Percentiles rank a stretch among this genome's conserved stretches.
These are phyloP conservation scores for Charaxes varanes DNA, from an alignment of 1,140 invertebrate genomes.

Conservation along the genomic window DNA sequence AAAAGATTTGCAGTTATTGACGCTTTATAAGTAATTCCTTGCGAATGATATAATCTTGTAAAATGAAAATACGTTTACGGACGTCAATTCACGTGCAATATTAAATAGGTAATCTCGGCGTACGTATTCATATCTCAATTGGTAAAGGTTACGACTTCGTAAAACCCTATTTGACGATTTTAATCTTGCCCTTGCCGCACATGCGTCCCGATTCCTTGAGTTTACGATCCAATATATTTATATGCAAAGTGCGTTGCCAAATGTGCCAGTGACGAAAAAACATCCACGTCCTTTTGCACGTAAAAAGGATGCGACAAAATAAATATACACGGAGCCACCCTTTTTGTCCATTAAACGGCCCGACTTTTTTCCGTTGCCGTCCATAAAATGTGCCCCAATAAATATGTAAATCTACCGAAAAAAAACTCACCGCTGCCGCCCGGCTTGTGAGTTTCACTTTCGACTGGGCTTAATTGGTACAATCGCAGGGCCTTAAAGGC, in stretches of 20 bases:
- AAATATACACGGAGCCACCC: slow-evolving; percentile 70
- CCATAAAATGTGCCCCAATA: slow-evolving; percentile 73
- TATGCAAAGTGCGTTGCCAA: slow-evolving; percentile 71
- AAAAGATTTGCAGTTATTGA: no score
- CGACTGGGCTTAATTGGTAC: slow-evolving; percentile 59
- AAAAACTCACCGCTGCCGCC: slow-evolving; percentile 42
- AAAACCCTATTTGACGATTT: slow-evolving; percentile 55
- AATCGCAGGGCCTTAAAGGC: slow-evolving; percentile 47
- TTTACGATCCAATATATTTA: slow-evolving; percentile 73
- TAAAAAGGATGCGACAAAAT: slow-evolving; percentile 73
- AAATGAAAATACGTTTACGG: no score
- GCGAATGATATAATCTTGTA: no score
- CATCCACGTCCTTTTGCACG: slow-evolving; percentile 64
- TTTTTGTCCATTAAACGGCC: slow-evolving; percentile 72
- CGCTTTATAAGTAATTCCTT: no score
- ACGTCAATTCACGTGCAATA: not conserved
- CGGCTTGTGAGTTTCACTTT: slow-evolving; percentile 65
- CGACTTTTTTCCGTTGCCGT: slow-evolving; percentile 61
- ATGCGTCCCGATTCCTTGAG: slow-evolving; percentile 51
- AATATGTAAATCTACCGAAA: slow-evolving; percentile 71
- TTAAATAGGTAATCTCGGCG: slow-evolving; percentile 5
- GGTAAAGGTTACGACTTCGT: slow-evolving; percentile 37
- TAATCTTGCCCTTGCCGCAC: slow-evolving; percentile 51
- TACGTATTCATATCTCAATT: slow-evolving; percentile 50
- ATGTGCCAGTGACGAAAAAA: slow-evolving; percentile 65